Evolutionary conservation across 1,140 invertebrate species (phyloP), one percentile per base, ranked within the genome.

Genomic region (Lithobius niger): DNA sequence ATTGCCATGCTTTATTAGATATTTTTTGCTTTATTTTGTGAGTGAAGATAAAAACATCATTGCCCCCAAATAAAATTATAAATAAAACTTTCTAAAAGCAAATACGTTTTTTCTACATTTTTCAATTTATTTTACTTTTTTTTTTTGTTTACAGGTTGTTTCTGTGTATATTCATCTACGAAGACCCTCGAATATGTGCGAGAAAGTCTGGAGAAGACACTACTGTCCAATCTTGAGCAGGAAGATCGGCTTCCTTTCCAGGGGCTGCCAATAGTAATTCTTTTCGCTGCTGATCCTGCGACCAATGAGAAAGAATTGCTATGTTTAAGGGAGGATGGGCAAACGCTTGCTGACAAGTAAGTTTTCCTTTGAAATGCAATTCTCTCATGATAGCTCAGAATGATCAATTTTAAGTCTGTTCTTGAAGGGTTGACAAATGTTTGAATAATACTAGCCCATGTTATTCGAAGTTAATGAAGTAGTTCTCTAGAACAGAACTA

Each of bases 111-210:
- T 10, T 36, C 31, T 10, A 36, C n/a, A 36, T 36, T 10, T 36
- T 36, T n/a, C n/a, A 36, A 36, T 36, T 36, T 36, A 36, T 45
- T 19, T 36, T 36, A 10, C n/a, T 6, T 36, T 36, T 36, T 36
- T 36, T n/a, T 43, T 27, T 45, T 58, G 13, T 48, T 63, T 66
- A n/a, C 64, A 74, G 75, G 73, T 57, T 76, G 73, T 66, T 65
- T 77, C 57, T 77, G 76, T 68, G 86, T 95, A 25, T 97, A 90
- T 71, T 88, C 89, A 60, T 88, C 92, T 66, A 82, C 85, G 59
- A 82, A 89, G 62, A 88, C 88, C 1, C 86, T 96, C 65, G 90
- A 95, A 62, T 95, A 92, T 67, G 83, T 97, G 40, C 78, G 88
- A 61, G 84, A 86, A 57, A 91, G 88, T 67, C 76, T 96, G 57